Base-by-base conservation (phyloP, 2,113 vertebrate genomes). In the Siniperca chuatsi region DNA sequence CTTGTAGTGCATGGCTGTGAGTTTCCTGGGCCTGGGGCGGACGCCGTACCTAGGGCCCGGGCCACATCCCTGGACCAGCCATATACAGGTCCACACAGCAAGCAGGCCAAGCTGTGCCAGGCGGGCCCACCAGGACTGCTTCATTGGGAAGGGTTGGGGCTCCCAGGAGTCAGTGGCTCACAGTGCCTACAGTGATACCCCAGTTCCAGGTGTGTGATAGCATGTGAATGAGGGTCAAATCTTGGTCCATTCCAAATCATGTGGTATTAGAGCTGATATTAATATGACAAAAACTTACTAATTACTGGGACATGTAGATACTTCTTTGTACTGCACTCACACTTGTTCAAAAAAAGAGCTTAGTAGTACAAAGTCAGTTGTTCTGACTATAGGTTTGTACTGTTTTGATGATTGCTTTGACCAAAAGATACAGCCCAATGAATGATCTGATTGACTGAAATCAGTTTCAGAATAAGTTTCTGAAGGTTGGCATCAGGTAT, bases 1-100 rank as follows among this genome's bases (percentile, higher is more conserved):
- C 95, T 97, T 97, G 95, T 98, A 98, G 85, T 96, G 96, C 91
- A 99, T 97, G 46, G 98, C 97, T 76, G 96, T 96, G 79, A 99
- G 97, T 85, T 97, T 98, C 91, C 97, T 95, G 83, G 95, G 94
- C 65, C 96, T 97, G 86, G 96, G 90, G 61, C 97, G 97, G 90
- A 95, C 93, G 78, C 98, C 98, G 88, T 96, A 91, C 73, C 97
- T 91, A 46, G 96, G 96, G 78, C 98, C 98, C 0, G 97, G 98
- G 8, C 98, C 98, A 67, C 98, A 98, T 93, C 97, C 97, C 90
- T 96, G 96, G 67, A 94, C 95, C 88, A 93, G 52, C 95, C 96
- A 95, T 79, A 94, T 90, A 78, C 90, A 96, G 78, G 95, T 95
- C 93, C 91, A 97, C 89, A 93, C 92, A 40, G 93, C 93, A 35